phyloP scores from a whole-genome alignment of 2,888 invertebrate genomes.

The Pharmacophagus antenor region DNA sequence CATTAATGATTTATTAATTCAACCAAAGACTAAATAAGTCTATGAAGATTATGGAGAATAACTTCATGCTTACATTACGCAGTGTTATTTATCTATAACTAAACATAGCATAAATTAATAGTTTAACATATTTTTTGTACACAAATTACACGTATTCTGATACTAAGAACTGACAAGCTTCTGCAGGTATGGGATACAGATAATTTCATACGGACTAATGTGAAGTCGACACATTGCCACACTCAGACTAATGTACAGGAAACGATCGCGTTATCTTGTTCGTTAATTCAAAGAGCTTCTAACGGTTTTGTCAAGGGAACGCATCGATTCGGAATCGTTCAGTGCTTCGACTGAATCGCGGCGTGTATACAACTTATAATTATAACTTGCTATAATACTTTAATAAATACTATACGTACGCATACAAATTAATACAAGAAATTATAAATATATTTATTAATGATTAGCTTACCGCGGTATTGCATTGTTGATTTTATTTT shows the following conservation, averaged over 20 bases:
- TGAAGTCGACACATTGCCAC: background rate
- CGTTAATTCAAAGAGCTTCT: constrained; percentile 14
- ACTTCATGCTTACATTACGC: background rate
- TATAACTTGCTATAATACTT: too few relatives aligned
- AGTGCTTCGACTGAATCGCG: constrained; percentile 1
- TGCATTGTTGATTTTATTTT: too few relatives aligned
- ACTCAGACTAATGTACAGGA: constrained; percentile 13
- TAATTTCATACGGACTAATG: background rate
- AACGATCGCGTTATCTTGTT: constrained; percentile 13
- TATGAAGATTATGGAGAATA: background rate
- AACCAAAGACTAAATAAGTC: background rate
- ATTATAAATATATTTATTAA: too few relatives aligned
- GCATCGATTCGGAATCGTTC: constrained; percentile 11
- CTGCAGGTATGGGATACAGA: background rate
- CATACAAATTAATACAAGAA: too few relatives aligned
- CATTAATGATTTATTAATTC: too few relatives aligned
- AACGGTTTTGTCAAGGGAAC: constrained; percentile 18
- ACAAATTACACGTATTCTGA: background rate
- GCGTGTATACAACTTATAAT: background rate
- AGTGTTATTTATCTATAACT: background rate
- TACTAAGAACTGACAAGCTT: background rate
- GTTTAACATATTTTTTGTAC: background rate
- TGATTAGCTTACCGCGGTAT: too few relatives aligned
- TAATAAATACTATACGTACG: too few relatives aligned
- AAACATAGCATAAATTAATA: background rate